Base-by-base conservation (phyloP, 2,888 invertebrate species). In the Ophion costatus region DNA sequence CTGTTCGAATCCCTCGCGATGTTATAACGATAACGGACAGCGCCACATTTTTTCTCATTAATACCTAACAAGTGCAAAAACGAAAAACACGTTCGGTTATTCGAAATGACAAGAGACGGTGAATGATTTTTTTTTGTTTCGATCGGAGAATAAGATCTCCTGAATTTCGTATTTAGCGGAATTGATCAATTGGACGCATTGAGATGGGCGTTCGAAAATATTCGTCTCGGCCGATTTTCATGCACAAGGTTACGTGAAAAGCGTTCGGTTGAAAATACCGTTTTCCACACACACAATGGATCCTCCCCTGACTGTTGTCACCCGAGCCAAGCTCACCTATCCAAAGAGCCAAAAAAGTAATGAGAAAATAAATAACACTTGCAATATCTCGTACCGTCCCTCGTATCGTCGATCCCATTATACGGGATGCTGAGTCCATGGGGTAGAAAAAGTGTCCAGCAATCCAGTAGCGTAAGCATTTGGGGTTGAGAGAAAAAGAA, bases 381-480 rank as follows among this genome's bases (percentile, higher is more conserved):
- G 56, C 17, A 22, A 71, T n/a, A 38, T 11, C 63, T 11, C 71
- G 64, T 63, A 57, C 20, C 20, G 11, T 29, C 51, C 22, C 57
- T 42, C 17, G 42, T 69, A 69, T 24, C 38, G 11, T 59, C 38
- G 22, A 77, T 22, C 17, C 22, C 51, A 57, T 59, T 59, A 69
- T 59, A 51, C 74, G 33, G 45, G n/a, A 22, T 17, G 24, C 24
- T 57, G 9, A 59, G 42, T 67, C 45, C 33, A 56, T 45, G 45
- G 29, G 42, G 33, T n/a, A 78, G 11, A 69, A 73, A 61, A 64
- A 85, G 71, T 76, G 45, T 82, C 56, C 29, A 14, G 76, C 80
- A 77, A 80, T 74, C 82, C 80, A 85, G 82, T 82, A 67, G 76
- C 74, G 82, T 80, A 82, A 75, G 74, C 82, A 75, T 82, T 82